Evolutionary conservation across 1,140 invertebrate genomes (phyloP), one percentile per base, ranked within the genome.

Genomic region (Grapholita molesta): DNA sequence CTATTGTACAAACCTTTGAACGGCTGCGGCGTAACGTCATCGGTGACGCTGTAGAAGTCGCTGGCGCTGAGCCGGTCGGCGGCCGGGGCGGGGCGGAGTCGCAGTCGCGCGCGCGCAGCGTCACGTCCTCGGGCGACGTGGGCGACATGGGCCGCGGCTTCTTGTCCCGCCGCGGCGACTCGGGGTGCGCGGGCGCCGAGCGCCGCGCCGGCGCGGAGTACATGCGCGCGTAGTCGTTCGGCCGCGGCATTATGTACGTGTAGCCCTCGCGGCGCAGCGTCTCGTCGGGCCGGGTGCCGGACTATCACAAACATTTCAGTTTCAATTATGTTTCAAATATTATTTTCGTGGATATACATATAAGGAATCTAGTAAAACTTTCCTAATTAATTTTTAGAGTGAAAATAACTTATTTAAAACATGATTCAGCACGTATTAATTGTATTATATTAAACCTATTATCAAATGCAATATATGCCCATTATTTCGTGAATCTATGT

Each of bases 191-290:
- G 66, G 85, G 80, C 7, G 86, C 86, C 3, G 90, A 72, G 23
- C 90, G 85, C 11, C 89, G 84, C 23, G 87, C 85, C 32, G 90
- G 85, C 67, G 87, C 85, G 6, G 90, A 92, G 80, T 92, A 92
- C 90, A 92, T 92, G 53, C 91, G 89, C 68, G 86, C 91, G 83
- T 92, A 92, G 79, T 92, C 91, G 83, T 92, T 93, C 7, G 89
- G 86, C 6, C 91, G 87, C n/a, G 93, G 92, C 67, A 92, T 88
- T 68, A 93, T 93, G 84, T 91, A 94, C 25, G 89, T 89, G 69
- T 93, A 79, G 2, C 92, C 91, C 67, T 93, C 87, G 30, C 91
- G 87, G 0, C 84, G 77, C 1, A 91, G 68, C 0, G 85, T 70
- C 33, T 90, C 88, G 67, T 90, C 88, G 1, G 89, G 83, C 7